Evolutionary conservation across 1,140 invertebrate species (phyloP).

Genomic region (Macrocentrus cingulum): DNA sequence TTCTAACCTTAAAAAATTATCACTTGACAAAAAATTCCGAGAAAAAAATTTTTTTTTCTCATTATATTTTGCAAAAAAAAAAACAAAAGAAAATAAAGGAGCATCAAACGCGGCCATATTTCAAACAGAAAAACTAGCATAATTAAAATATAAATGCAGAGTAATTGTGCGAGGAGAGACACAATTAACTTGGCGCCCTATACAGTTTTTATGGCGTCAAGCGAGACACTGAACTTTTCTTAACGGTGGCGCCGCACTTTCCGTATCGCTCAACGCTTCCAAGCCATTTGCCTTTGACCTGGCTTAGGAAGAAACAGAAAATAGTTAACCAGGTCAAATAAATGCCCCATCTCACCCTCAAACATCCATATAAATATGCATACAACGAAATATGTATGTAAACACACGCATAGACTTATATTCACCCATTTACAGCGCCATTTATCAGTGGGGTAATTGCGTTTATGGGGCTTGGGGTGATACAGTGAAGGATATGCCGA

Average conservation of each 20-base stretch:
- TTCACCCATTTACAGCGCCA: background rate
- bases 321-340: too few relatives aligned
- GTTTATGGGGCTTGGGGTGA: background rate
- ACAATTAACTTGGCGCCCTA: slow-evolving; percentile 1
- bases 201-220: background rate
- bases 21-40: too few relatives aligned
- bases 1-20: too few relatives aligned
- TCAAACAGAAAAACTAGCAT: too few relatives aligned
- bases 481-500: background rate
- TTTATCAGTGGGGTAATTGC: background rate
- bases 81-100: too few relatives aligned
- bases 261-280: slow-evolving; percentile 3
- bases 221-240: slow-evolving; percentile 1
- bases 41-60: too few relatives aligned
- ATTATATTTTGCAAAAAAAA: too few relatives aligned
- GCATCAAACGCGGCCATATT: too few relatives aligned
- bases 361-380: background rate
- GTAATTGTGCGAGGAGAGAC: background rate
- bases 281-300: slow-evolving; percentile 11
- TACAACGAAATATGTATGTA: background rate
- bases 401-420: background rate
- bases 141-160: background rate
- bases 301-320: too few relatives aligned
- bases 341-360: background rate
- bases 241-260: slow-evolving; percentile 5